Base-by-base conservation (phyloP, 2,797 vertebrate species). In the Gobio occitaniae region DNA sequence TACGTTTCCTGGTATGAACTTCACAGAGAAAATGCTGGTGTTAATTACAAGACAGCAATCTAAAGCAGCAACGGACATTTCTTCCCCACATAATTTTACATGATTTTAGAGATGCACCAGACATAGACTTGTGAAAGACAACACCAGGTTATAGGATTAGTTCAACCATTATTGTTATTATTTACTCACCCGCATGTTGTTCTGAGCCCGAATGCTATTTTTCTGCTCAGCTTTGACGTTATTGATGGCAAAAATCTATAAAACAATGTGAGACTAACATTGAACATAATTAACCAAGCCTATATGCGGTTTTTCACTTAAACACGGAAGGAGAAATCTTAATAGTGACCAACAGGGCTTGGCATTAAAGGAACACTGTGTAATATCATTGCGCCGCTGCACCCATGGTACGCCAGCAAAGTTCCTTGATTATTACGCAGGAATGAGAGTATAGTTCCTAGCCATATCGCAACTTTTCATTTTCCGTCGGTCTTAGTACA, bases 1-100 rank as follows among this genome's bases (percentile, higher is more conserved):
- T 98, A 85, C 94, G 94, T 92, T 99, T 99, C 93, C 96, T 98
- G 97, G 98, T 99, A 86, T 79, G 94, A 96, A 92, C 88, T 86
- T 90, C 87, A 91, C 90, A 93, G 91, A 91, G 93, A 92, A 90
- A 89, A 90, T 87, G 88, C 86, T 47, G 11, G 68, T 65, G 47
- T 61, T 66, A 65, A 21, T 25, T 66, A 91, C 92, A 89, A 83
- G 87, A 86, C 84, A 87, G 89, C 91, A 89, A 91, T 89, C 63
- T 0, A 16, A 74, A 52, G 16, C 69, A 25, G 21, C 6, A 71
- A 25, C 21, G 48, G 11, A 69, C 2, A 11, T 19, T 32, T 54
- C 3, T 72, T 4, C 7, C 16, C 16, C n/a, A 3, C 19, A 36
- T 12, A 7, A 36, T 56, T 38, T 13, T 76, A 13, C 29, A 56